Conservation (phyloP, 2,113 vertebrate genomes). For the Salvelinus namaycush region DNA sequence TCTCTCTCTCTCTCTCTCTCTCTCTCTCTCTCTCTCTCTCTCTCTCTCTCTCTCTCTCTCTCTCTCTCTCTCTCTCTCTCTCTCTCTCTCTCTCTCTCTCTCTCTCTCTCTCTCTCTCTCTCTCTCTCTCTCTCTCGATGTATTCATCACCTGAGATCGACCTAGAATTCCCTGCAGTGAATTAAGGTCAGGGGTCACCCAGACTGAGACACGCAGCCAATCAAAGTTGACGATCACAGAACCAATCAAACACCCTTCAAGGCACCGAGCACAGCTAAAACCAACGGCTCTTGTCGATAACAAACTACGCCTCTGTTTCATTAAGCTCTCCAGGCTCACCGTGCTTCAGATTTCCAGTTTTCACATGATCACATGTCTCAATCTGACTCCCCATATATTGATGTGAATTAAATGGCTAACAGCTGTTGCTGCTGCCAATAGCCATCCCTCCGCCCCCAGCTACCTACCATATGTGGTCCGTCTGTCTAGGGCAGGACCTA, state of each 20-base stretch:
- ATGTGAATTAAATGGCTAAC: not conserved
- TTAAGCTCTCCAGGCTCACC: not conserved
- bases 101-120: not conserved
- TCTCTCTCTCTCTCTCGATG: not conserved
- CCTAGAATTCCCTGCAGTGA: not conserved
- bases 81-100: conserved; percentile 20
- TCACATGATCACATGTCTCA: conserved; percentile 38
- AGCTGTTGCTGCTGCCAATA: not conserved
- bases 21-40: not conserved
- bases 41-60: conserved; percentile 8
- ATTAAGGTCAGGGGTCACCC: conserved; percentile 22
- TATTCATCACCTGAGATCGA: conserved; percentile 8
- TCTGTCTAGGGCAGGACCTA: conserved; percentile 14
- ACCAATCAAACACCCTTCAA: no score
- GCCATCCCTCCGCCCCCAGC: not conserved
- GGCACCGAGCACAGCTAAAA: not conserved
- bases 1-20: not conserved
- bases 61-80: conserved; percentile 5
- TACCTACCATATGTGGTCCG: not conserved
- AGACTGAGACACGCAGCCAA: not conserved
- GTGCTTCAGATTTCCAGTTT: not conserved
- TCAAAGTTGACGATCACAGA: not conserved
- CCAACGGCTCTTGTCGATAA: not conserved
- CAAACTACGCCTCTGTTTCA: not conserved
- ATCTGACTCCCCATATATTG: conserved; percentile 14